These are phyloP conservation scores for Aplysina aerophoba DNA, from an alignment of 37 sponge, comb jelly and placozoan species.

Conservation along the genomic window DNA sequence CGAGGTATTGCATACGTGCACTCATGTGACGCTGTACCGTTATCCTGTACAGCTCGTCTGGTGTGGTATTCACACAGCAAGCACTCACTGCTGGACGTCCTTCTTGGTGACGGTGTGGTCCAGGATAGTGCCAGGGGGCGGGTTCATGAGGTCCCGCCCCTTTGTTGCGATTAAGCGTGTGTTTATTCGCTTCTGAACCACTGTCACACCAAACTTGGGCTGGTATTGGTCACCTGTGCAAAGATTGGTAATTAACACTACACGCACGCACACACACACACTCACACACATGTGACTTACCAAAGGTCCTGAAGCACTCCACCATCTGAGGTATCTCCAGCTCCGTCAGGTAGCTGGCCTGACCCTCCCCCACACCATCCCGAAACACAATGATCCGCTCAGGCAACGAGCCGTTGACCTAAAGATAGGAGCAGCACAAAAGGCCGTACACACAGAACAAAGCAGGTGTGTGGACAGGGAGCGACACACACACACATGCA, in stretches of 20 bases:
- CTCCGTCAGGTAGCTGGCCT: constrained; percentile 68
- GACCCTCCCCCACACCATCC: constrained; percentile 98
- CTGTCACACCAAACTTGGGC: constrained; percentile 85
- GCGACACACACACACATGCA: too few species aligned
- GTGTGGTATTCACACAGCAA: too few species aligned
- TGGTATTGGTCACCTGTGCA: constrained; percentile 69
- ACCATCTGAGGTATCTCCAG: constrained; percentile 87
- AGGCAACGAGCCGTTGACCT: constrained; percentile 81
- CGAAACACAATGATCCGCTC: constrained; percentile 93
- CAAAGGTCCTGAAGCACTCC: constrained; percentile 67
- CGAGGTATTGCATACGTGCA: not conserved
- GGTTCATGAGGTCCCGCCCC: constrained; percentile 60
- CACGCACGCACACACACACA: not conserved
- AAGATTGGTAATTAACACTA: too few species aligned
- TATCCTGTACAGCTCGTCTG: too few species aligned
- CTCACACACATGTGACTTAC: constrained; percentile 21
- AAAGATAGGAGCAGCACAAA: not conserved
- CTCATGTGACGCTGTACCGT: too few species aligned
- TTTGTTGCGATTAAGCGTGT: constrained; percentile 71
- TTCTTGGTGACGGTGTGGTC: constrained; percentile 91
- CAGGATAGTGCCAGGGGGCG: constrained; percentile 88
- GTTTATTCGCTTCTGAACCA: constrained; percentile 95
- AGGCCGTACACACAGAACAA: not conserved
- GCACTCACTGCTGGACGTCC: not conserved
- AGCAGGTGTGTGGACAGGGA: not conserved